phyloP scores from a whole-genome alignment of 2,888 invertebrate species.

The Pherbina coryleti region DNA sequence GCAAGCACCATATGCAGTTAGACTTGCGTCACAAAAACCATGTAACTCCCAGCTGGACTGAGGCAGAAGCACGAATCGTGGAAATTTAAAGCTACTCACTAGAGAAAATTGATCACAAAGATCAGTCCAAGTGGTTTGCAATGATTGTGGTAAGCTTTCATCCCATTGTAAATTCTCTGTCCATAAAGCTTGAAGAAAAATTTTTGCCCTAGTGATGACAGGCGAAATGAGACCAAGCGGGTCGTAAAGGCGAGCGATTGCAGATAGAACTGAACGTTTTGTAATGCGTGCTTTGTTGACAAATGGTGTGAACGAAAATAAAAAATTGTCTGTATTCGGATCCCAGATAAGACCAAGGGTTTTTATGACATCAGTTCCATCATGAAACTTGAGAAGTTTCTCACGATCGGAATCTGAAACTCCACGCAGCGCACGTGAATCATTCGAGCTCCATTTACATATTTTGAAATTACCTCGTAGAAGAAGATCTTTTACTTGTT shows the following conservation, averaged over 20 bases:
- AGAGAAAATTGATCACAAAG: neutral
- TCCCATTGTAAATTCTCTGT: conserved; percentile 22
- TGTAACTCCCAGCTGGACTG: conserved; percentile 24
- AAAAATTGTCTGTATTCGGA: conserved; percentile 28
- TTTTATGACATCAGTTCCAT: conserved; percentile 43
- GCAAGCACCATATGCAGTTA: conserved; percentile 29
- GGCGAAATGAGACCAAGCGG: conserved; percentile 75
- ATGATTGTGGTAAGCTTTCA: conserved; percentile 20
- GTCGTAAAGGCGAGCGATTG: conserved; percentile 35
- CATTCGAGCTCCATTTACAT: too few species aligned
- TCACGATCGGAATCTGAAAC: conserved; percentile 27
- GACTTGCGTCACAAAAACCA: conserved; percentile 35
- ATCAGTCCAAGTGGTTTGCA: conserved; percentile 7
- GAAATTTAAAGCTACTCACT: neutral
- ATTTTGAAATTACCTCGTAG: neutral
- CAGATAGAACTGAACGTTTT: conserved; percentile 26
- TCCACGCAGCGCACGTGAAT: conserved; percentile 14
- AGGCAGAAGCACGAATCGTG: conserved; percentile 6
- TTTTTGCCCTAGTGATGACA: conserved; percentile 3
- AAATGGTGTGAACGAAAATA: conserved; percentile 6
- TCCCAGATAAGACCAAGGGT: conserved; percentile 41
- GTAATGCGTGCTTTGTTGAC: conserved; percentile 12
- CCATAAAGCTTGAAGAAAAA: conserved; percentile 32
- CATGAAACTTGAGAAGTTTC: conserved; percentile 41
- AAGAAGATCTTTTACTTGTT: conserved; percentile 20